Base-by-base conservation (phyloP, 2,113 vertebrate genomes). In the Neotoma lepida region DNA sequence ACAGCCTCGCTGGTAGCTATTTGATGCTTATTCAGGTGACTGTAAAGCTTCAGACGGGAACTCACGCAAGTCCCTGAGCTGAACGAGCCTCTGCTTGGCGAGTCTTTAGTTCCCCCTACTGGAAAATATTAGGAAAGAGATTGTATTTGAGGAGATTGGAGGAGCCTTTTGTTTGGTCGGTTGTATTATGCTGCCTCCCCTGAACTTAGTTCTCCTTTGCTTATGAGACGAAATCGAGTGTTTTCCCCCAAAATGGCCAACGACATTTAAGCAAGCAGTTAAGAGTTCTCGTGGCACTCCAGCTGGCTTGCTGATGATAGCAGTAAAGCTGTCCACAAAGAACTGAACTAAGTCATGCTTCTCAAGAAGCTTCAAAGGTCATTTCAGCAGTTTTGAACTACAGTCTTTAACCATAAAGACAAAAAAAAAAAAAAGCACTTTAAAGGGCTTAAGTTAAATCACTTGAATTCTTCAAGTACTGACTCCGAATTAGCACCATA, bases 41-140 rank as follows among this genome's bases (percentile, higher is more conserved):
- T 64, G 86, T 85, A 74, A 90, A 58, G 44, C 64, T 46, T 89
- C 78, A 93, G 80, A 61, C 54, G 41, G 56, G 91, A 87, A 91
- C 96, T 80, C 90, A 63, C 51, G 80, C 86, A 63, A 49, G 68
- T 76, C 88, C 46, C 12, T 2, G 26, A n/a, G 24, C 30, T 6
- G 6, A 88, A 92, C 73, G 26, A 5, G 17, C 66, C 4, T 63
- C 86, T 93, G 33, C 95, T 96, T 74, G 58, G 97, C 98, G 99
- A 99, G 97, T 96, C 99, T 97, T 98, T 98, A 98, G 99, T 98
- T 98, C 99, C 99, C 99, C 98, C 99, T 99, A 98, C 99, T 98
- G 99, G 97, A 95, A 76, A 17, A 58, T 51, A 41, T 73, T 74
- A 35, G 95, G 14, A 95, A 97, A 81, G 74, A 51, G 56, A 64